Base-by-base conservation (phyloP, 2,797 vertebrate species). In the Novumbra hubbsi region DNA sequence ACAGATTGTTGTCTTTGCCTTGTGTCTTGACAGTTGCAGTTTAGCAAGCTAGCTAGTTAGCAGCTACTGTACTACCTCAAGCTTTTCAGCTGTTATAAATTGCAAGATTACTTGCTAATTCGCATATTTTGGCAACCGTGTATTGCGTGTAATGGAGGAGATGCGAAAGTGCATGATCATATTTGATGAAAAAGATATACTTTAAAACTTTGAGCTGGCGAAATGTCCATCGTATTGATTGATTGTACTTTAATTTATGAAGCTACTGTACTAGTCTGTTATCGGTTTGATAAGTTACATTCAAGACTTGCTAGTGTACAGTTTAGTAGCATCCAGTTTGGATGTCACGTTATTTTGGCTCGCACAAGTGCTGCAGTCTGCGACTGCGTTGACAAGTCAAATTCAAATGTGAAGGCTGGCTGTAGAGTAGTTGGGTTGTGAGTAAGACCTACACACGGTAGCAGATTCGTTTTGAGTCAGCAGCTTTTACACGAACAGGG, bases 321-420 rank as follows among this genome's bases (percentile, higher is more conserved):
- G 55, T 12, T 24, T 24, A 12, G 5, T 57, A 24, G n/a, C 55
- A 24, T 24, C 9, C 55, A 24, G 55, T 60, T 60, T 24, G 3
- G 19, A 60, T 60, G 55, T 12, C 55, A 60, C 55, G 12, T 60
- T 24, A 7, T 60, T 60, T 60, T 27, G 55, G 3, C 55, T 60
- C 55, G 55, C 55, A 21, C n/a, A 24, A 24, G 55, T 60, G 55
- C 55, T 27, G 21, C 55, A 60, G 24, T 60, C 21, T 49, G 34
- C 71, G 55, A 32, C 41, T 30, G 71, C 71, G 69, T 34, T n/a
- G 69, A 70, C 30, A 19, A 52, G 69, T 70, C 69, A 70, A 55
- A 70, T 30, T 55, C 48, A 34, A 17, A 50, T n/a, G 16, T 66
- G 14, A 65, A 17, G 14, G 63, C 17, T 65, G 27, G 48, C 49